A percentile compares a stretch with the other conserved stretches of the same genome.
These are phyloP conservation scores for Agrotis puta DNA, from an alignment of 2,888 invertebrate genomes.

Conservation along the genomic window DNA sequence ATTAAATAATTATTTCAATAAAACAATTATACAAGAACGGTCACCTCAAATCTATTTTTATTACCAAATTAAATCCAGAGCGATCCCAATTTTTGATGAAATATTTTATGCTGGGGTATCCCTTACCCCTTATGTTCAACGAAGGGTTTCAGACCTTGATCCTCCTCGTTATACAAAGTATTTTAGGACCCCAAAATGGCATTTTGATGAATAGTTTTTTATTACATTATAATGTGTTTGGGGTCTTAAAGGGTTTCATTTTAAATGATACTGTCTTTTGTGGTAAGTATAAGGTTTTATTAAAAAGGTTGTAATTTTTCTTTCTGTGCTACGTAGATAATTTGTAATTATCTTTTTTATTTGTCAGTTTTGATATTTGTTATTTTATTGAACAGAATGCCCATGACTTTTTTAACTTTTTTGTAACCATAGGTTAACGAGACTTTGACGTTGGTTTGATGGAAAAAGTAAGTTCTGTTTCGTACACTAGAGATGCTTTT, in stretches of 20 bases:
- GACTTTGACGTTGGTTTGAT: too few species aligned
- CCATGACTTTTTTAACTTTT: too few species aligned
- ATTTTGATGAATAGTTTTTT: conserved; percentile 64
- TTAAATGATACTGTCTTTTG: conserved; percentile 3
- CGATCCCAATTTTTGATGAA: conserved; percentile 48
- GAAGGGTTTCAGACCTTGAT: conserved; percentile 49
- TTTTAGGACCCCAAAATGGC: conserved; percentile 55
- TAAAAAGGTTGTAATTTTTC: not conserved
- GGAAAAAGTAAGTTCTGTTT: too few species aligned
- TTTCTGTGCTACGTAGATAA: not conserved
- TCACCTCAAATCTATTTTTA: conserved; percentile 23
- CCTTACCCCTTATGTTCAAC: conserved; percentile 29
- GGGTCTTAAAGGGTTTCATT: not conserved
- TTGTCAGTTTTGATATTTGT: too few species aligned
- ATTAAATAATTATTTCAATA: not conserved
- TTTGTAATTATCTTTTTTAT: too few species aligned
- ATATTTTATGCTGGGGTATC: conserved; percentile 39
- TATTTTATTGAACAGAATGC: too few species aligned
- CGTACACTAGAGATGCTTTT: too few species aligned
- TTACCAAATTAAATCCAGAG: conserved; percentile 42
- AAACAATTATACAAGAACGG: not conserved
- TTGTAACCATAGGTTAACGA: too few species aligned
- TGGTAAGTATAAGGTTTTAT: not conserved
- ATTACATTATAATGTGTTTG: conserved; percentile 37
- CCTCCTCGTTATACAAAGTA: conserved; percentile 48